A percentile compares a stretch with the other conserved stretches of the same genome.
Evolutionary conservation across 1,140 invertebrate species (phyloP).

Genomic region (Drosophila paulistorum): DNA sequence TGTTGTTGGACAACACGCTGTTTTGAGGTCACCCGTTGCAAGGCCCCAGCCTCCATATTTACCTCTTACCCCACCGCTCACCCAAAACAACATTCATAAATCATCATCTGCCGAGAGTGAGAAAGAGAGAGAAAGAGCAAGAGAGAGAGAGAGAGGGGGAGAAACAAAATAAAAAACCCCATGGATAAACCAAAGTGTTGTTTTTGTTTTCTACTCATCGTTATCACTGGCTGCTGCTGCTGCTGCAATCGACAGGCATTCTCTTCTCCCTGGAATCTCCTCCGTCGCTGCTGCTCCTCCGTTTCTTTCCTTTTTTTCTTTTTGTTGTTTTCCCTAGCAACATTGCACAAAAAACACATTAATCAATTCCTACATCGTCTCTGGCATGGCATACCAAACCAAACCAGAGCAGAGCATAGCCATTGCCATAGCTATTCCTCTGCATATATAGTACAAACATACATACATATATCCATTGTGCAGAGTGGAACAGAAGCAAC

Average conservation of each 20-base stretch:
- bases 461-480: constrained; percentile 71
- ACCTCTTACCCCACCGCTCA: background rate
- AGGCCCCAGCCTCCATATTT: constrained; percentile 44
- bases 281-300: background rate
- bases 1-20: constrained; percentile 46
- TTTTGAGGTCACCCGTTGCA: constrained; percentile 78
- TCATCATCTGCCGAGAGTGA: constrained; percentile 63
- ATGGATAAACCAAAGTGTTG: constrained; percentile 15
- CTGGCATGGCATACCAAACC: constrained; percentile 31
- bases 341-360: constrained; percentile 67
- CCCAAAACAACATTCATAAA: constrained; percentile 70
- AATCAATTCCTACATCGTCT: constrained; percentile 71
- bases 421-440: background rate
- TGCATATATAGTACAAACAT: too few species aligned
- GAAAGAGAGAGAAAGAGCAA: background rate
- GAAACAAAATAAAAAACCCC: background rate
- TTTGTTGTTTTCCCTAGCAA: constrained; percentile 1
- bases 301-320: background rate
- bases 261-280: background rate
- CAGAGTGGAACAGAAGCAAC: constrained; percentile 48
- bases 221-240: constrained; percentile 59
- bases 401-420: constrained; percentile 2
- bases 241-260: constrained; percentile 72
- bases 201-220: constrained; percentile 74
- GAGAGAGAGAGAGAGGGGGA: constrained; percentile 27